Evolutionary conservation across 2,113 vertebrate species (phyloP).

Genomic region (Hymenochirus boettgeri): DNA sequence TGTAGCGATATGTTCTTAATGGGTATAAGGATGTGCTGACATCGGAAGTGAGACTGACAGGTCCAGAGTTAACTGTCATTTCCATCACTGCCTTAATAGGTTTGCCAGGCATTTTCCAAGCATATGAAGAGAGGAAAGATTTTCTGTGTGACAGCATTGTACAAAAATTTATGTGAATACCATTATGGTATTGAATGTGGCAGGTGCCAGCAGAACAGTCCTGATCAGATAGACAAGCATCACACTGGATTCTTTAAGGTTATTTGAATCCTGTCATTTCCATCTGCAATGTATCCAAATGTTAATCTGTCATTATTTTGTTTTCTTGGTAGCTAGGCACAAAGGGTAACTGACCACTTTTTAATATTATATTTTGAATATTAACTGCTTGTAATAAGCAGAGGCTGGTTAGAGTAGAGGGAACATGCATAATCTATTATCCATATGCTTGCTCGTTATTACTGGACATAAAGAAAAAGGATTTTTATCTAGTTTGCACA

Average conservation of each 20-base stretch:
- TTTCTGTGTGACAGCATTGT: constrained; percentile 67
- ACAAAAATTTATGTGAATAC: constrained; percentile 68
- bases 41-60: constrained; percentile 68
- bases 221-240: constrained; percentile 73
- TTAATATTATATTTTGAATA: constrained; percentile 79
- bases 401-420: constrained; percentile 69
- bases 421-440: constrained; percentile 51
- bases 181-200: constrained; percentile 70
- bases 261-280: constrained; percentile 76
- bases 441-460: constrained; percentile 81
- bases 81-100: constrained; percentile 73
- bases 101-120: constrained; percentile 71
- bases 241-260: constrained; percentile 64
- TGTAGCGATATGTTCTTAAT: constrained; percentile 59
- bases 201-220: constrained; percentile 68
- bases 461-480: constrained; percentile 80
- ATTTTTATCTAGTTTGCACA: constrained; percentile 70
- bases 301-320: constrained; percentile 71
- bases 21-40: constrained; percentile 71
- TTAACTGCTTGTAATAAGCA: constrained; percentile 91
- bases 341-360: constrained; percentile 59
- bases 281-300: constrained; percentile 67
- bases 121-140: constrained; percentile 68
- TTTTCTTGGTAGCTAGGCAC: constrained; percentile 57
- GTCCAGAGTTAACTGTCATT: constrained; percentile 71